Percentiles rank a stretch among this genome's conserved stretches.
Conservation (phyloP, 1,140 invertebrate genomes). For the Archivesica marissinica region DNA sequence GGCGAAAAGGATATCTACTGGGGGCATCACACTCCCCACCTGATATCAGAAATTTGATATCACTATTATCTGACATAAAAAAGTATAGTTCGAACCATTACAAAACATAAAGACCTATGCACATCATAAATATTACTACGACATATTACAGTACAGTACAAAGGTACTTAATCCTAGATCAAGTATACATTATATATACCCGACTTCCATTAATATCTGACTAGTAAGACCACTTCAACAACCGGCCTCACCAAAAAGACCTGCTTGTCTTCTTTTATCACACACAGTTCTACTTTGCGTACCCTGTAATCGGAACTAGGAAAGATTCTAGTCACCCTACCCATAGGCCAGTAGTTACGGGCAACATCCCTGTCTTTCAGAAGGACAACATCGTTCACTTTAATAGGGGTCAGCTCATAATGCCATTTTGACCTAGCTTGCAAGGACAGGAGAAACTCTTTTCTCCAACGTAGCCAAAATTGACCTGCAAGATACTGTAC, state of each 20-base stretch:
- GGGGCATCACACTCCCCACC: no score
- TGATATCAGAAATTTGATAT: no score
- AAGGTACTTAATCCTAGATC: no score
- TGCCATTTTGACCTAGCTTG: constrained; percentile 61
- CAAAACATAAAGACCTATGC: no score
- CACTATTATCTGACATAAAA: no score
- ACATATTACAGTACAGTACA: no score
- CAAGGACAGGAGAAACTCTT: constrained; percentile 49
- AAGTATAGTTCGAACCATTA: no score
- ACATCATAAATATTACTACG: no score
- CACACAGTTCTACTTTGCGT: constrained; percentile 25
- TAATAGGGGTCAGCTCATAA: not conserved
- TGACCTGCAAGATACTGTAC: constrained; percentile 58
- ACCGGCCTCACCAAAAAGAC: constrained; percentile 1
- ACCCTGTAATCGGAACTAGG: not conserved
- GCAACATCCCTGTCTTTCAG: constrained; percentile 10
- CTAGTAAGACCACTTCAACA: constrained; percentile 12
- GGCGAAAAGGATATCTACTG: no score
- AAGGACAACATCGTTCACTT: constrained; percentile 61
- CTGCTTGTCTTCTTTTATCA: constrained; percentile 15
- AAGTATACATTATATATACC: no score
- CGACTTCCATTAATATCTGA: constrained; percentile 33
- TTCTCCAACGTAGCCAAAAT: constrained; percentile 62
- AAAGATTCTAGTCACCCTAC: not conserved
- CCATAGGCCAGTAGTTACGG: constrained; percentile 15